Conservation (phyloP, 1,140 invertebrate species). For the Drosophila elegans region DNA sequence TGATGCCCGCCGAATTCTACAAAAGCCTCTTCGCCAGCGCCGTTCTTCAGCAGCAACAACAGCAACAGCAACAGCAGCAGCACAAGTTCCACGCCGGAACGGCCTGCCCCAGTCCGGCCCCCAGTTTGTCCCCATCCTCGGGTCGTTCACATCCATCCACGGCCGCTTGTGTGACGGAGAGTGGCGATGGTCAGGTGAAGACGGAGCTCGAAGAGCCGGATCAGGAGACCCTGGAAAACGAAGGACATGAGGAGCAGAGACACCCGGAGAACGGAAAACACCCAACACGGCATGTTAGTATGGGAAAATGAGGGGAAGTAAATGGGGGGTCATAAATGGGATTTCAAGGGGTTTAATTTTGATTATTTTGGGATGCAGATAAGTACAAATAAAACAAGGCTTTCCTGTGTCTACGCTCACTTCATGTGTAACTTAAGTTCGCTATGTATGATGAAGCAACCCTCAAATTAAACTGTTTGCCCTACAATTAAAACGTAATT, state of each 20-base stretch:
- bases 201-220: conserved; percentile 42
- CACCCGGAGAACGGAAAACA: conserved; percentile 5
- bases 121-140: conserved; percentile 19
- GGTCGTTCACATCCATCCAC: conserved; percentile 57
- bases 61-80: conserved; percentile 47
- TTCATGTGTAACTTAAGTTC: conserved; percentile 14
- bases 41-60: conserved; percentile 86
- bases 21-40: conserved; percentile 91
- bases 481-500: conserved; percentile 31
- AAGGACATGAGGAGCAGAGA: conserved; percentile 12
- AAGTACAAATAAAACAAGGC: conserved; percentile 30
- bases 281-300: conserved; percentile 54
- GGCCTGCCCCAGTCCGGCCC: conserved; percentile 40
- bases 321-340: conserved; percentile 43
- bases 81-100: conserved; percentile 55
- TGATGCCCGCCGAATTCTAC: conserved; percentile 91
- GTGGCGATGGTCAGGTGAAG: conserved; percentile 31
- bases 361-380: conserved; percentile 33
- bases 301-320: conserved; percentile 23
- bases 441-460: conserved; percentile 10
- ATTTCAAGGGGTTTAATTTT: conserved; percentile 25
- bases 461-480: conserved; percentile 17
- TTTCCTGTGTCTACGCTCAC: conserved; percentile 28
- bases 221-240: conserved; percentile 3
- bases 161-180: conserved; percentile 26